Evolutionary conservation across 2,113 vertebrate genomes (phyloP).

Genomic region (Carassius gibelio): DNA sequence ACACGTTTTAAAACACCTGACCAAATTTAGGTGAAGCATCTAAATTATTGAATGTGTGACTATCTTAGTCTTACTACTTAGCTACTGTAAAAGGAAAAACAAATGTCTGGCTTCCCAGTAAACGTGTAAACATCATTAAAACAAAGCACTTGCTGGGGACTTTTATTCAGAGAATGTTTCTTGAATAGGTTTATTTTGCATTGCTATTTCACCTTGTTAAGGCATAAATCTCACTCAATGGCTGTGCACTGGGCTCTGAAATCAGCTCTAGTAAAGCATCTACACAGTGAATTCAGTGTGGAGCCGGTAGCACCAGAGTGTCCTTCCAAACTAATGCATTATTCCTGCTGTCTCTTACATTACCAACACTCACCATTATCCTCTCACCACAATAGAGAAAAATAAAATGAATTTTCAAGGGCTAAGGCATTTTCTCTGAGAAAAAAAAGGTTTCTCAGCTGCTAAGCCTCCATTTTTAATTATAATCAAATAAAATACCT

Average conservation of each 20-base stretch:
- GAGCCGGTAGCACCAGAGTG: neutral
- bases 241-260: neutral
- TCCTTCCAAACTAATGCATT: conserved; percentile 5
- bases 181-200: conserved; percentile 1
- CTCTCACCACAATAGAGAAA: neutral
- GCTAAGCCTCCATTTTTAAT: conserved; percentile 10
- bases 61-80: neutral
- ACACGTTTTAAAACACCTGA: neutral
- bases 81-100: too few species aligned
- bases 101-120: neutral
- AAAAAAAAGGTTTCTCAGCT: conserved; percentile 10
- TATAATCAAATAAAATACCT: conserved; percentile 12
- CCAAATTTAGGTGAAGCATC: neutral
- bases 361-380: conserved; percentile 8
- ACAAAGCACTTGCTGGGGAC: neutral
- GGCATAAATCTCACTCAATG: neutral
- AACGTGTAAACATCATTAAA: neutral
- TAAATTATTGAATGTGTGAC: neutral
- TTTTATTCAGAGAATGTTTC: neutral
- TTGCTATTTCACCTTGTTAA: neutral
- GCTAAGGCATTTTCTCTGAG: neutral
- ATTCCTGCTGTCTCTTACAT: neutral
- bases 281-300: neutral
- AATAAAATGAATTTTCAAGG: conserved; percentile 1
- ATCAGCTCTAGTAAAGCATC: neutral